Evolutionary conservation across 2,888 invertebrate genomes (phyloP).

Genomic region (Lasioglossum zephyrum): DNA sequence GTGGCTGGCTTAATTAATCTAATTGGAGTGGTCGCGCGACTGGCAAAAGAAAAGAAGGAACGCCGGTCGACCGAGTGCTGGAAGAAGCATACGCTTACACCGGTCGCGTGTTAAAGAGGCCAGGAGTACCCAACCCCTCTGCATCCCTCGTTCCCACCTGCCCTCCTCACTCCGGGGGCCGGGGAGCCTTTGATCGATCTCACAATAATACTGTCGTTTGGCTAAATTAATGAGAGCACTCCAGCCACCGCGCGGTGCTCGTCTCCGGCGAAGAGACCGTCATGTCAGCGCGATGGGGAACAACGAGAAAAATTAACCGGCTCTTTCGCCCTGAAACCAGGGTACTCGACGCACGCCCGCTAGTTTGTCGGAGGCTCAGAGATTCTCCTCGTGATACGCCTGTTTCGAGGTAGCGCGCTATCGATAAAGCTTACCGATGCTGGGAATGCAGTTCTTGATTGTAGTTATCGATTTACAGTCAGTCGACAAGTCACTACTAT

Average conservation of each 20-base stretch:
- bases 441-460: background rate
- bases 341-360: background rate
- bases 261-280: constrained; percentile 13
- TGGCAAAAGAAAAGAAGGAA: constrained; percentile 52
- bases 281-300: constrained; percentile 11
- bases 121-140: background rate
- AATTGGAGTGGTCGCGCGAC: constrained; percentile 68
- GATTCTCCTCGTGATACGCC: constrained; percentile 15
- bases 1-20: constrained; percentile 72
- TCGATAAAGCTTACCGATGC: background rate
- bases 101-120: constrained; percentile 18
- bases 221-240: constrained; percentile 46
- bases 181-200: constrained; percentile 38
- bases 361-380: background rate
- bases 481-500: background rate
- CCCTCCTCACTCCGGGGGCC: background rate
- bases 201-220: constrained; percentile 50
- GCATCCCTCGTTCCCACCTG: background rate
- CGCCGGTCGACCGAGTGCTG: constrained; percentile 4
- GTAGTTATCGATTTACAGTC: background rate
- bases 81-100: constrained; percentile 30
- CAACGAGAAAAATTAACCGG: constrained; percentile 33
- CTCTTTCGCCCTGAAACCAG: background rate
- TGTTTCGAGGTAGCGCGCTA: background rate
- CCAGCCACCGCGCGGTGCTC: constrained; percentile 19